Percentiles rank a stretch among this genome's conserved stretches.
phyloP scores from a whole-genome alignment of 2,113 vertebrate genomes.

The Baryphthengus martii region DNA sequence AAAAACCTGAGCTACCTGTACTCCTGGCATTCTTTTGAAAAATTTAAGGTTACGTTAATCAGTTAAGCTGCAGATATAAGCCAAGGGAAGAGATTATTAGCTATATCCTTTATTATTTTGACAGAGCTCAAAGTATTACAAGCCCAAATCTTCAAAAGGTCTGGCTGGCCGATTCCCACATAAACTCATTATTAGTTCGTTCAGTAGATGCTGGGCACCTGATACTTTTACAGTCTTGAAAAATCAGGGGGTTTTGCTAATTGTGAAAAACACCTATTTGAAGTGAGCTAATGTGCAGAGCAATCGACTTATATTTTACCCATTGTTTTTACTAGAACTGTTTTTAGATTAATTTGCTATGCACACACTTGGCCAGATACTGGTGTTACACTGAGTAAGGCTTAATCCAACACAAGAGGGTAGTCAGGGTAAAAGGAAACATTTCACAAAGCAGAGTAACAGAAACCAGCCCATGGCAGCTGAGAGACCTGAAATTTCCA shows the following conservation, averaged over 20 bases:
- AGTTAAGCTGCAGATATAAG: not conserved
- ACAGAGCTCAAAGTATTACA: not conserved
- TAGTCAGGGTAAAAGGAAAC: not conserved
- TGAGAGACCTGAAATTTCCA: not conserved
- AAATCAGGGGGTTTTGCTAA: rapidly evolving
- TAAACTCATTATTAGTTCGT: not conserved
- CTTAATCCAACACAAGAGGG: not conserved
- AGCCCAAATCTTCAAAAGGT: not conserved
- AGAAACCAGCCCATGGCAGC: not conserved
- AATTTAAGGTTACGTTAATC: not conserved
- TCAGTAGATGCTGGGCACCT: not conserved
- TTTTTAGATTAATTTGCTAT: not conserved
- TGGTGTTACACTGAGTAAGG: not conserved
- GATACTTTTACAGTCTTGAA: not conserved
- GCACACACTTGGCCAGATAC: not conserved
- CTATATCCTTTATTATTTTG: not conserved
- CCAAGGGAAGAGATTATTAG: not conserved
- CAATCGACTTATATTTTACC: not conserved
- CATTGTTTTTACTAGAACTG: not conserved
- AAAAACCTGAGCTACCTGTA: not conserved
- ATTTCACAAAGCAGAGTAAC: not conserved
- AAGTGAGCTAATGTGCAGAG: not conserved
- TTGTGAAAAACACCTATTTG: not conserved
- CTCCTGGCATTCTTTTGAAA: not conserved
- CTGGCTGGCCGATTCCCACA: not conserved